Conservation (phyloP, 2,797 vertebrate species). For the Xenops minutus region DNA sequence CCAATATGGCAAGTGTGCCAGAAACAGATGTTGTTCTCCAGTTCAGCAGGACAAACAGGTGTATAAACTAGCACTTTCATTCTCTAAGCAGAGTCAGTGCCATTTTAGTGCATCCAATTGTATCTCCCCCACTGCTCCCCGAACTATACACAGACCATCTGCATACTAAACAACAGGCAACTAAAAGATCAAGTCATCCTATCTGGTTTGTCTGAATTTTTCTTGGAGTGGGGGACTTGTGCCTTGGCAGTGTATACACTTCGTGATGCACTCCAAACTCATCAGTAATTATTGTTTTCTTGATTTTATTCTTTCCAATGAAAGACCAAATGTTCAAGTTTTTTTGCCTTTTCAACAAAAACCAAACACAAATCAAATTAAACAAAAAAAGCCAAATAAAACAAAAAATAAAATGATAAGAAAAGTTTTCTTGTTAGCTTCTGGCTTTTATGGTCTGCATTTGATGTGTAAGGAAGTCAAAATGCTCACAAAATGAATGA, state of each 20-base stretch:
- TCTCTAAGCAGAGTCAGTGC: neutral
- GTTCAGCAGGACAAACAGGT: neutral
- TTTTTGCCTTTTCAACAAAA: neutral
- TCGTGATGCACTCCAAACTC: neutral
- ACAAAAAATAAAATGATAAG: no score
- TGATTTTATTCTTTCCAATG: neutral
- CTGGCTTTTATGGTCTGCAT: constrained; percentile 8
- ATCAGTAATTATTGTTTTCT: neutral
- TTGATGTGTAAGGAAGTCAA: constrained; percentile 47
- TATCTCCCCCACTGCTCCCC: accelerated
- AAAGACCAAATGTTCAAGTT: constrained; percentile 1
- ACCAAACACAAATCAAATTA: no score
- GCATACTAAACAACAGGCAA: neutral
- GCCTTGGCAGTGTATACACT: neutral
- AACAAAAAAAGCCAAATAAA: no score
- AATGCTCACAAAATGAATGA: neutral
- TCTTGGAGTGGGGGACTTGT: neutral
- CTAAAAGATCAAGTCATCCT: neutral
- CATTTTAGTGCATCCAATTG: neutral
- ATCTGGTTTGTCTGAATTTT: neutral
- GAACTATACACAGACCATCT: neutral
- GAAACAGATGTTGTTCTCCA: neutral
- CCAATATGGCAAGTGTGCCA: neutral
- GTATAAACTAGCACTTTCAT: neutral
- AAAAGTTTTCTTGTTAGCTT: neutral